Percentiles rank a stretch among this genome's conserved stretches.
Evolutionary conservation across 2,888 invertebrate species (phyloP).

Genomic region (Tachina grossa): DNA sequence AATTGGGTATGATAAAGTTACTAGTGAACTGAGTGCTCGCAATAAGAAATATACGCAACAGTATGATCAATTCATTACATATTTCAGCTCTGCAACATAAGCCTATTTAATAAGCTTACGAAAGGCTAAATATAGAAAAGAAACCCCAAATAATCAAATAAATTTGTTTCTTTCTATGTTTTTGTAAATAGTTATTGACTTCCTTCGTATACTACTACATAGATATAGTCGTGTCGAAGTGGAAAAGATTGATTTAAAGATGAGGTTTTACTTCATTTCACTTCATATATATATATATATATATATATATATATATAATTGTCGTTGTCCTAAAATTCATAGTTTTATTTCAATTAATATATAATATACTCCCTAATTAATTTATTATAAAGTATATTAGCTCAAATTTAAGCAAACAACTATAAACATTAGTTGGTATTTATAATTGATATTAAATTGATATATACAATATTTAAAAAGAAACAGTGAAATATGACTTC

Average conservation of each 20-base stretch:
- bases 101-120: background rate
- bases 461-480: constrained; percentile 63
- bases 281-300: constrained; percentile 30
- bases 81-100: background rate
- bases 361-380: constrained; percentile 39
- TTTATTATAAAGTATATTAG: constrained; percentile 53
- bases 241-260: background rate
- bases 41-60: no score
- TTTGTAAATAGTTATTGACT: background rate
- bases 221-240: constrained; percentile 6
- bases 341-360: constrained; percentile 42
- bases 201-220: background rate
- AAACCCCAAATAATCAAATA: background rate
- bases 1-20: no score
- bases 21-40: no score
- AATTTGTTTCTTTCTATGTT: background rate
- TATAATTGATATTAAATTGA: constrained; percentile 46
- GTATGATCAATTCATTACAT: no score
- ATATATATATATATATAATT: constrained; percentile 51
- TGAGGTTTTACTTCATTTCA: constrained; percentile 27
- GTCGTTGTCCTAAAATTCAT: constrained; percentile 68
- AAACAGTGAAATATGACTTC: constrained; percentile 27
- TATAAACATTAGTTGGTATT: constrained; percentile 53
- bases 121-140: no score
- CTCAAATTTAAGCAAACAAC: constrained; percentile 68